These are phyloP conservation scores for Tychaedon coryphoeus DNA, from an alignment of 2,113 vertebrate genomes.

Conservation along the genomic window DNA sequence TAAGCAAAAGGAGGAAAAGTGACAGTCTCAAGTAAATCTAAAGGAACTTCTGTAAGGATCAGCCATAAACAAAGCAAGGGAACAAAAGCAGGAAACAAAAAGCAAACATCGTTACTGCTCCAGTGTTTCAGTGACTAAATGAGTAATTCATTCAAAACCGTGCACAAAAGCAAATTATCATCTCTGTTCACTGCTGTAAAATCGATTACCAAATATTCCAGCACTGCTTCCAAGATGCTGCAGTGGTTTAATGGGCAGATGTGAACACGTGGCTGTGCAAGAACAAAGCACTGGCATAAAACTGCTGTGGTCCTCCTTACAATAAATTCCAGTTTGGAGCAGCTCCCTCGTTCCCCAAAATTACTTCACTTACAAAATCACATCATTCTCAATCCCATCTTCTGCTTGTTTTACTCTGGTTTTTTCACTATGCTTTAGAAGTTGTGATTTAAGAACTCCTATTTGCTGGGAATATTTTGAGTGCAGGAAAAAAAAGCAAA, in stretches of 20 bases:
- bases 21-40: neutral
- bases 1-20: neutral
- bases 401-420: neutral
- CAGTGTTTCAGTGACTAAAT: neutral
- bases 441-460: neutral
- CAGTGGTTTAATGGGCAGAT: neutral
- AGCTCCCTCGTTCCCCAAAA: neutral
- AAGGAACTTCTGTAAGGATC: neutral
- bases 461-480: neutral
- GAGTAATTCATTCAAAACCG: neutral
- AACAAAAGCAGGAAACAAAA: conserved; percentile 20
- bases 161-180: neutral
- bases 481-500: neutral
- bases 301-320: neutral
- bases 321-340: neutral
- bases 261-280: neutral
- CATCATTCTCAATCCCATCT: neutral
- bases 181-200: neutral
- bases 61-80: neutral
- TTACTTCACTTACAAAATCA: neutral
- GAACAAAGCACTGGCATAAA: neutral
- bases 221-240: neutral
- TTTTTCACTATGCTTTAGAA: neutral
- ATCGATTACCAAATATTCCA: neutral
- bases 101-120: neutral